Base-by-base conservation (phyloP, 2,113 vertebrate species). In the Tretioscincus oriximinensis region DNA sequence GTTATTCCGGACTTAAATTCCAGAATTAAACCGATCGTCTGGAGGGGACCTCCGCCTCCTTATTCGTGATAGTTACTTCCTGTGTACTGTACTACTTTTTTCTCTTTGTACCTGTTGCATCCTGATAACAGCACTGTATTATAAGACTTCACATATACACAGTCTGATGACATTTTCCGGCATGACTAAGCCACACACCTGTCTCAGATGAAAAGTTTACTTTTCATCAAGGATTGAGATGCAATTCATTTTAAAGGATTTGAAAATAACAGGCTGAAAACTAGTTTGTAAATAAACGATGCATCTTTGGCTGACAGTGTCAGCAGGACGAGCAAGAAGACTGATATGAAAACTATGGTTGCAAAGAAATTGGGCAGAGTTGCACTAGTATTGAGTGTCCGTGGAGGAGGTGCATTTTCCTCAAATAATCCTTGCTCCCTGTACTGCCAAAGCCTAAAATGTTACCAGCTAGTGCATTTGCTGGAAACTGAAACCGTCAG, bases 201-300 rank as follows among this genome's bases (percentile, higher is more conserved):
- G 35, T 28, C 58, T 83, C 28, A 64, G 8, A 6, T 3, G 35
- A 49, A 7, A 49, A 22, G 73, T 1, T 67, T 81, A 60, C 12
- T 12, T 80, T 3, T 77, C 67, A 65, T 75, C 7, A 20, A 58
- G 63, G 51, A 24, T 84, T 85, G 69, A 69, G 65, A 61, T 18
- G 31, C 29, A 35, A 28, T 63, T 12, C 21, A 58, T 0, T 35
- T 70, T 60, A 63, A 26, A 60, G 24, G 20, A 58, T 74, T 64
- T 79, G 64, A 35, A 16, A 85, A 21, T 81, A 77, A 67, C 14
- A 6, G 60, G 28, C 47, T 73, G 65, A 77, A 81, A 54, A 10
- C 67, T 67, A 61, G n/a, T 69, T 68, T 51, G 74, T 60, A 77
- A 81, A 78, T 73, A 68, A 81, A 78, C 69, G 49, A 49, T 41